Evolutionary conservation across 2,113 vertebrate genomes (phyloP), one percentile per base, ranked within the genome.

Genomic region (Malurus elegans): DNA sequence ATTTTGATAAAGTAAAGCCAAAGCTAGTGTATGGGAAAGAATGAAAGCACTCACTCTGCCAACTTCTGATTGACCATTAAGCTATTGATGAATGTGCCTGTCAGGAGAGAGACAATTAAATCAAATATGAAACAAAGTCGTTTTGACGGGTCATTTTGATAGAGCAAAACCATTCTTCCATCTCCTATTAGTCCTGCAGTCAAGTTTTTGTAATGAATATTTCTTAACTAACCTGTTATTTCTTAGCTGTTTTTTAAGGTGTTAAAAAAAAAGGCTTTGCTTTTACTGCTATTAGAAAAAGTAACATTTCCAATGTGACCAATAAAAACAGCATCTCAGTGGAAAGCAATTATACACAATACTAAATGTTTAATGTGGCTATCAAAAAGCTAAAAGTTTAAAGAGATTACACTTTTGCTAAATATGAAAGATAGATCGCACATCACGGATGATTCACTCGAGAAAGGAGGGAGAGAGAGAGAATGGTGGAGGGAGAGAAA

Each of bases 71-170:
- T 99, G 99, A 99, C 99, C 99, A 99, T 99, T 99, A 99, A 98
- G 98, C 99, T 99, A 99, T 98, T 99, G 99, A 99, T 99, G 98
- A 99, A 99, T 99, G 99, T 99, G 98, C 98, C 99, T 99, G 99
- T 99, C 99, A 99, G 98, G 98, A 98, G 98, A 98, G 98, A 99
- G 99, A 99, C 99, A 99, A 99, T 99, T 99, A 99, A 99, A 99
- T 99, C 99, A 99, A 99, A 99, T 99, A 99, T 99, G 99, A 99
- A 99, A 99, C 99, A 99, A 99, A 99, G 99, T 99, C 98, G 97
- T 99, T 99, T 97, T 99, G 99, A 99, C 98, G 98, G 99, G 98
- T 98, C 98, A 98, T 99, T 99, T 98, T 99, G 98, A 99, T 98
- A 98, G 98, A 99, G 98, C 98, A 99, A 98, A 98, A 98, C 98